Conservation (phyloP, 92 coral and sea anemone genomes). For the Bergia sp. region DNA sequence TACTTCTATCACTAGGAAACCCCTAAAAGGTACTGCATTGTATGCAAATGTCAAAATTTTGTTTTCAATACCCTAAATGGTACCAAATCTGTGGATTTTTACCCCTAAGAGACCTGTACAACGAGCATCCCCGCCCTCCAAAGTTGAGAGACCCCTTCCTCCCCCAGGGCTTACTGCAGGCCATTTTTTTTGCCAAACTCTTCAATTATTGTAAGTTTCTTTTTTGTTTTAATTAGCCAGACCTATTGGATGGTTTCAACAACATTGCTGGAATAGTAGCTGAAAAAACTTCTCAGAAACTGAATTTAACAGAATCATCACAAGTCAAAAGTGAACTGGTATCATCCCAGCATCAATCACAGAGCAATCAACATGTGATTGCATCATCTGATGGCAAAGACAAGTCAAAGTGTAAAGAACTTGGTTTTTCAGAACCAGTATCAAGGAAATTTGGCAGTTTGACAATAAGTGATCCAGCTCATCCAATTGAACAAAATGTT, state of each 20-base stretch:
- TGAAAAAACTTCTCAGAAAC: not conserved
- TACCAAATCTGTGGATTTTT: too few species aligned
- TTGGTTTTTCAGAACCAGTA: not conserved
- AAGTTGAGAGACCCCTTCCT: too few species aligned
- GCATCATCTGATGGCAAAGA: too few species aligned
- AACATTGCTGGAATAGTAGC: not conserved
- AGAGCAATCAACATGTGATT: not conserved
- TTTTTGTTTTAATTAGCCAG: not conserved
- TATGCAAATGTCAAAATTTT: too few species aligned
- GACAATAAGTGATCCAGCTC: not conserved
- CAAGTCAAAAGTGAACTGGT: not conserved
- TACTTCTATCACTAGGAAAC: too few species aligned
- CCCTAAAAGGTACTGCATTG: too few species aligned
- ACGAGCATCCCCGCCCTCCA: too few species aligned
- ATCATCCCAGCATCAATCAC: not conserved
- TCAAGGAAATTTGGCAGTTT: not conserved
- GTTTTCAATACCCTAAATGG: too few species aligned
- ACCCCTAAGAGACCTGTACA: too few species aligned
- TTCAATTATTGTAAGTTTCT: too few species aligned
- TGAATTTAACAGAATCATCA: not conserved
- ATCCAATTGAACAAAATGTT: not conserved
- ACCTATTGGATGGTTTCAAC: conserved; percentile 16
- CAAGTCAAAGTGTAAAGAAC: not conserved
- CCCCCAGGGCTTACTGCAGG: too few species aligned
- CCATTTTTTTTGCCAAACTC: too few species aligned